These are phyloP conservation scores for Ornithorhynchus anatinus DNA, from an alignment of 2,113 vertebrate genomes.

Conservation along the genomic window DNA sequence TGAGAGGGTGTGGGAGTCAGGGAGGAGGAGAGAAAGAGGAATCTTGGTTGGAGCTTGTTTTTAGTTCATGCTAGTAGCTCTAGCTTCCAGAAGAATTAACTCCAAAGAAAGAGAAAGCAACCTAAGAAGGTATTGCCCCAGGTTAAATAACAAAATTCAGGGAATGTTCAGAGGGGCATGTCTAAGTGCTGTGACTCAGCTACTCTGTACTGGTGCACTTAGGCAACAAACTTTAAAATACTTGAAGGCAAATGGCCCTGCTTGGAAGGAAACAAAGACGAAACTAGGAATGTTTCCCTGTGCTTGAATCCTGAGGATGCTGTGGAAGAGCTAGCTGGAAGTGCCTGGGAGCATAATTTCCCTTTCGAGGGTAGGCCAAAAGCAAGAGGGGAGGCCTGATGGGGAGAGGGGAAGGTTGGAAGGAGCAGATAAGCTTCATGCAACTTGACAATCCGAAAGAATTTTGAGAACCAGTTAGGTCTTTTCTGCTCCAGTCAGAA, in stretches of 20 bases:
- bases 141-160: slow-evolving; percentile 28
- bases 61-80: slow-evolving; percentile 18
- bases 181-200: slow-evolving; percentile 55
- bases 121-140: slow-evolving; percentile 18
- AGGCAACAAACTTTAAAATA: slow-evolving; percentile 44
- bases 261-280: neutral
- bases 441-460: too few species aligned
- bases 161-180: slow-evolving; percentile 35
- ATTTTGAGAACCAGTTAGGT: too few species aligned
- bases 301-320: too few species aligned
- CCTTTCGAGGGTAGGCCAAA: too few species aligned
- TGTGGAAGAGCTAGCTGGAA: too few species aligned
- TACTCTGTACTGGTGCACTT: slow-evolving; percentile 33
- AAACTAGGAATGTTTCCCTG: too few species aligned
- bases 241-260: neutral
- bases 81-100: slow-evolving; percentile 29
- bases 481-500: too few species aligned
- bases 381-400: too few species aligned
- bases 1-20: neutral
- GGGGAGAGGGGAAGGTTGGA: too few species aligned
- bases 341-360: too few species aligned
- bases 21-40: slow-evolving; percentile 5
- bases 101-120: slow-evolving; percentile 18
- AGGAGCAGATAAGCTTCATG: too few species aligned
- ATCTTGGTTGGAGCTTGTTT: neutral